Evolutionary conservation across 2,113 vertebrate species (phyloP), one percentile per base, ranked within the genome.

Genomic region (Hypomesus transpacificus): DNA sequence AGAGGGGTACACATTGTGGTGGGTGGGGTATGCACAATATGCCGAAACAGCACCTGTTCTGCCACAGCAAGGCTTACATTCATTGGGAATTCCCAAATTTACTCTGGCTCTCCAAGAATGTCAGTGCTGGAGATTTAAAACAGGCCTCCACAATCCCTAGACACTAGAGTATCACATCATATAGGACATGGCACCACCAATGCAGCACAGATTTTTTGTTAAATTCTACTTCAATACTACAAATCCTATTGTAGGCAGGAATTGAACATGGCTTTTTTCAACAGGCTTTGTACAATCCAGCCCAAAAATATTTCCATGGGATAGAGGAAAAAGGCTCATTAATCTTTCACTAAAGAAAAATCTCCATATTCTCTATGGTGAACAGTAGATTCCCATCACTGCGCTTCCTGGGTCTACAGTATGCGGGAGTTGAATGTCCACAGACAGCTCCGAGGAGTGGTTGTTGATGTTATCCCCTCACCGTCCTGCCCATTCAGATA

Each of bases 61-160:
- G 65, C 53, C 28, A 61, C 73, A 39, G 71, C 88, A 83, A 82
- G 66, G 68, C 60, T 89, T 39, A 51, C 86, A 91, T 88, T 84
- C 84, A 87, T 71, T 75, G 60, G 66, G 76, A 87, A 84, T 87
- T 80, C 84, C 75, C 74, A 85, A 77, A 83, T 88, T 89, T 84
- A 75, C 76, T 80, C 83, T 69, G 87, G 81, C 85, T 84, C 85
- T 87, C 73, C 80, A 85, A 80, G 88, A 90, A 90, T 88, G 86
- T 68, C 20, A 50, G 76, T 78, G 68, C 67, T 81, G 71, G 77
- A 80, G 74, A 68, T 62, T 16, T 70, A 46, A 68, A 74, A 75
- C 82, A 85, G 80, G 72, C 76, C 79, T 66, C 66, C 14, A 73
- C 71, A 70, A 77, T 81, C 85, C 81, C 75, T 76, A 86, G 87